Base-by-base conservation (phyloP, 2,888 invertebrate genomes). In the Plutella xylostella region DNA sequence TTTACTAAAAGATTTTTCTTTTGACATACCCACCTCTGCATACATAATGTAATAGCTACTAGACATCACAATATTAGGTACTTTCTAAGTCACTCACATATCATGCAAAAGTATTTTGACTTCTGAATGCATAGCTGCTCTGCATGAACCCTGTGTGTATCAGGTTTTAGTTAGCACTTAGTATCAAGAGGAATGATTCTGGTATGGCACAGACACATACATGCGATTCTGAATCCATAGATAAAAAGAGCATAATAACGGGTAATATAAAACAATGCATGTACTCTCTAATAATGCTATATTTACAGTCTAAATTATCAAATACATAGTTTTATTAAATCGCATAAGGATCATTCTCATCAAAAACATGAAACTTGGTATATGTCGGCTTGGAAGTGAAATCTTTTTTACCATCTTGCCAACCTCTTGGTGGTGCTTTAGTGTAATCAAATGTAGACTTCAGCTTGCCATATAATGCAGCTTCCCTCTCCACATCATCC, bases 321-420 rank as follows among this genome's bases (percentile, higher is more conserved):
- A 45, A 43, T 19, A 47, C 51, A 25, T 14, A 39, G n/a, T n/a
- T n/a, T n/a, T n/a, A 25, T 70, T 86, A 90, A 50, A 90, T 86
- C 45, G 89, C 88, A 77, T 92, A 91, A 0, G 92, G 91, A 65
- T 89, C 87, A 58, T 91, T 87, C 62, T 90, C 85, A 60, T 90
- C 90, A 82, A 90, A 89, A 20, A 92, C 91, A 59, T 94, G 90
- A 61, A 90, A 94, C 60, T 92, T 93, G 6, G 89, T 87, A 53
- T 92, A 92, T 1, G 90, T 90, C 50, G 90, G 88, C 65, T 89
- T 89, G 55, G 92, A 89, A 11, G 92, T 89, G 54, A 92, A 93
- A 65, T 95, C 95, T 77, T 89, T 91, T 58, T 87, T 91, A 51
- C 91, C 92, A 62, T 94, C 92, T 60, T 92, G 89, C 85, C 91